Base-by-base conservation (phyloP, 2,113 vertebrate genomes). In the Crotalus helleri region DNA sequence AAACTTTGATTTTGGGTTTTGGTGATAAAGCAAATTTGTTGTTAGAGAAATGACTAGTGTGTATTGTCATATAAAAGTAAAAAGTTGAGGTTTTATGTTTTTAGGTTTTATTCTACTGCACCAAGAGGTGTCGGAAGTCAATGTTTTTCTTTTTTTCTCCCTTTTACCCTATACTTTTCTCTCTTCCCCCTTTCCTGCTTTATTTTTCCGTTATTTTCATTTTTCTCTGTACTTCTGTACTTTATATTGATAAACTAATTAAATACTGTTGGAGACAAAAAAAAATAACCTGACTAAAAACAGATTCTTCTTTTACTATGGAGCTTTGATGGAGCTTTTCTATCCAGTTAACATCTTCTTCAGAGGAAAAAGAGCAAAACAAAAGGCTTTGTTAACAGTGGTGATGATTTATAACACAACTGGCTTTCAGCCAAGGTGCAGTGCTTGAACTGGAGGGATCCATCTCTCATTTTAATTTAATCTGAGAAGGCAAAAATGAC, bases 261-360 rank as follows among this genome's bases (percentile, higher is more conserved):
- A n/a, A n/a, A 69, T 69, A 12, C 29, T 69, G 29, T n/a, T 69
- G 64, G 12, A 69, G 29, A 15, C 29, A 6, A 69, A n/a, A 69
- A 69, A 15, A 15, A 6, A 13, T 69, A 58, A 69, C 29, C 29
- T 69, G 29, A 69, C 29, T 69, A n/a, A 15, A 88, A 93, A 95
- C 96, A 94, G 61, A 93, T 91, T 91, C 88, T 95, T 91, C 85
- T 93, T 91, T 7, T 49, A 89, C 88, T 95, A 90, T 10, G 23
- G 92, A 95, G 17, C 93, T 95, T 91, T 86, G 88, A 94, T 93
- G 92, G 90, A 92, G 55, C 90, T 95, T 51, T 94, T 90, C 94
- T 90, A 46, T 87, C 4, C 24, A 93, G 21, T 55, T 94, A 19
- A 91, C 69, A 93, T 96, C 87, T 74, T 92, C 93, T 58, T 95